phyloP scores from a whole-genome alignment of 2,113 vertebrate species.

The Parus major region DNA sequence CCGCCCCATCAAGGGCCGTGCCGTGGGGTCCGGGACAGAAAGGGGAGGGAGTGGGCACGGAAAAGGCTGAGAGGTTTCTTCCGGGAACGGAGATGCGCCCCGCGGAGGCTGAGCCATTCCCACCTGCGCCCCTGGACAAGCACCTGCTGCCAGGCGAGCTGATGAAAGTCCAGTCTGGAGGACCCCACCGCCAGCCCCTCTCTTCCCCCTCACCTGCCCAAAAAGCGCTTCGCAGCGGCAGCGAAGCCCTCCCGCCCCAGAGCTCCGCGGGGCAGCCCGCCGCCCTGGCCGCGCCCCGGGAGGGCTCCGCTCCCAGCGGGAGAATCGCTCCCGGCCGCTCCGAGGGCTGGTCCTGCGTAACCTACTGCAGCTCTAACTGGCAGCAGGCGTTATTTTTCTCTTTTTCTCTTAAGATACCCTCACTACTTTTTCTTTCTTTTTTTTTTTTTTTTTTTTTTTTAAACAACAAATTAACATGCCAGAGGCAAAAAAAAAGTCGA shows the following conservation, averaged over 20 bases:
- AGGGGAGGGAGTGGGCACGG: not conserved
- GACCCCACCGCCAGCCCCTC: not conserved
- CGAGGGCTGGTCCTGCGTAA: not conserved
- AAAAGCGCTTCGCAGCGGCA: not conserved
- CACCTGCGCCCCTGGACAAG: not conserved
- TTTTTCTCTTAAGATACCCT: not conserved
- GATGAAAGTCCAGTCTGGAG: not conserved
- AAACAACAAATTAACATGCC: not conserved
- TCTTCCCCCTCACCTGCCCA: not conserved
- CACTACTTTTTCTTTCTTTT: too few relatives aligned
- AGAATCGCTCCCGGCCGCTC: not conserved
- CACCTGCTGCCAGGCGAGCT: conserved; percentile 8
- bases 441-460: not conserved
- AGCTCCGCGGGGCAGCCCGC: not conserved
- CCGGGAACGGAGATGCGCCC: not conserved
- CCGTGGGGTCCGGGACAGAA: too few relatives aligned
- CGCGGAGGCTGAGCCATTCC: not conserved
- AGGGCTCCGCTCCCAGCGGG: not conserved
- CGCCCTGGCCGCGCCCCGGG: not conserved
- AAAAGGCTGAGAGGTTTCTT: not conserved
- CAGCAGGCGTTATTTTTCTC: not conserved
- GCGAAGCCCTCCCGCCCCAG: not conserved
- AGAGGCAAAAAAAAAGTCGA: not conserved
- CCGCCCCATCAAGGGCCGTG: not conserved
- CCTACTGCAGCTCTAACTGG: not conserved